Evolutionary conservation across 2,797 vertebrate genomes (phyloP).

Genomic region (Cyprinodon diabolis): DNA sequence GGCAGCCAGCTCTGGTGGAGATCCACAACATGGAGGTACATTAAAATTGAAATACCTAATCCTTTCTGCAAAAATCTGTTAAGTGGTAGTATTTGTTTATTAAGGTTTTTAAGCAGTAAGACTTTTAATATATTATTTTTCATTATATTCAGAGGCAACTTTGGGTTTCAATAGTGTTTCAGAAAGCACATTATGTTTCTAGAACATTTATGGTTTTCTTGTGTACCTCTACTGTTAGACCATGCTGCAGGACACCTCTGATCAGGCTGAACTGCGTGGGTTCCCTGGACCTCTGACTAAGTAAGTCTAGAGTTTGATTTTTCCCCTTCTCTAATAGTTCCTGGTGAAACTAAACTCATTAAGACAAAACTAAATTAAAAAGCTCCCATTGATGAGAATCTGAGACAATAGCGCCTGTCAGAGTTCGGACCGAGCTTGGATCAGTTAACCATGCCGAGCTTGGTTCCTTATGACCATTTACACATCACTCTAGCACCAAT

Average conservation of each 20-base stretch:
- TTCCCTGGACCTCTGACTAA: conserved; percentile 96
- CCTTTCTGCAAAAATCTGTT: neutral
- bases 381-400: no score
- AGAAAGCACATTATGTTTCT: neutral
- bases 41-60: neutral
- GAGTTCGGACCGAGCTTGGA: no score
- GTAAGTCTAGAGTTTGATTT: conserved; percentile 72
- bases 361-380: neutral
- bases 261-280: conserved; percentile 88
- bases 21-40: conserved; percentile 94
- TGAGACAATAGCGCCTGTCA: no score
- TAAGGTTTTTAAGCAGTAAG: neutral
- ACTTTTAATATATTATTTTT: neutral
- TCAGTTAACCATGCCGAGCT: no score
- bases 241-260: conserved; percentile 88
- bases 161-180: neutral
- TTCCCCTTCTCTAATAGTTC: neutral
- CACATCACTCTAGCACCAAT: no score
- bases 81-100: neutral
- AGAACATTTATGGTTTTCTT: neutral
- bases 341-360: neutral
- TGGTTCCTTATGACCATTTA: no score
- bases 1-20: conserved; percentile 96
- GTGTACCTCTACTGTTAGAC: conserved; percentile 75
- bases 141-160: neutral